Conservation (phyloP, 2,797 vertebrate species). For the Tenualosa ilisha region DNA sequence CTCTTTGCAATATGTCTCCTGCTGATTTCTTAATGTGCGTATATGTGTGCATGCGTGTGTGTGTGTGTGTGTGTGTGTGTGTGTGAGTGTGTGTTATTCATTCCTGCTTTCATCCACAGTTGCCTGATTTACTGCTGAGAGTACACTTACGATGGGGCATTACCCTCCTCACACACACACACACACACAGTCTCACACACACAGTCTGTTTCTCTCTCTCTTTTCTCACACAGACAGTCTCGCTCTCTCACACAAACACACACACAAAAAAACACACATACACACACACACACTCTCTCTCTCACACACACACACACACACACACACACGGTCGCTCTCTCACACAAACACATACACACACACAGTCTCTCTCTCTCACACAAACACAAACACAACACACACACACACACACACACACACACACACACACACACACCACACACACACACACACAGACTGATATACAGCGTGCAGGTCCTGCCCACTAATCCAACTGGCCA, state of each 20-base stretch:
- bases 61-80: slow-evolving; percentile 25
- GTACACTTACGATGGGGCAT: not conserved
- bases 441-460: slow-evolving; percentile 23
- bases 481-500: slow-evolving; percentile 41
- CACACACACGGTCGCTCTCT: too few species aligned
- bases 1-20: not conserved
- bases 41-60: slow-evolving; percentile 11
- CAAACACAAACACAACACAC: slow-evolving; percentile 15
- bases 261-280: not conserved
- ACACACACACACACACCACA: slow-evolving; percentile 14
- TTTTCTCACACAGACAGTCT: not conserved
- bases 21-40: not conserved
- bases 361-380: not conserved
- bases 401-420: slow-evolving; percentile 17
- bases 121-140: not conserved
- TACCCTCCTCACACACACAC: not conserved
- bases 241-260: too few species aligned
- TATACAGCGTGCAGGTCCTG: slow-evolving; percentile 33
- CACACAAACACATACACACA: not conserved
- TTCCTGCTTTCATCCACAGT: not conserved
- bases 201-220: not conserved
- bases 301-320: not conserved
- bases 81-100: not conserved
- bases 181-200: not conserved
- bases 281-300: not conserved